Evolutionary conservation across 2,797 vertebrate species (phyloP).

Genomic region (Onychomys arenicola): DNA sequence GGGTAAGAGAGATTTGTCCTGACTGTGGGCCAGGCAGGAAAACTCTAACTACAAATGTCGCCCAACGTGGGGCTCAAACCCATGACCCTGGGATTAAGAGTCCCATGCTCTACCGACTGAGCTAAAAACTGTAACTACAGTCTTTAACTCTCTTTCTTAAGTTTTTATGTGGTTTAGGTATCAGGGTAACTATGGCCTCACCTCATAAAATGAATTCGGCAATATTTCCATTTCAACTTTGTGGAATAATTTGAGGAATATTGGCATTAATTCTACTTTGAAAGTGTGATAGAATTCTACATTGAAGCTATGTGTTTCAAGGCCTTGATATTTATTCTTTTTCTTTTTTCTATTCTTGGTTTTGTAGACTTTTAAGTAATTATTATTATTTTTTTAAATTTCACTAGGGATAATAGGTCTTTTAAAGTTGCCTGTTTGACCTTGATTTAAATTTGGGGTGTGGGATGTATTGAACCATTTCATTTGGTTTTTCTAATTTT

Average conservation of each 20-base stretch:
- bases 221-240: not conserved
- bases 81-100: no score
- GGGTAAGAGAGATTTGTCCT: no score
- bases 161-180: not conserved
- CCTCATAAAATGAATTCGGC: not conserved
- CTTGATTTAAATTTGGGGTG: not conserved
- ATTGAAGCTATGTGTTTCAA: not conserved
- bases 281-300: not conserved
- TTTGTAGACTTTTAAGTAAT: not conserved
- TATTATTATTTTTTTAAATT: no score
- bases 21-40: no score
- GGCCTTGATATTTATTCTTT: not conserved
- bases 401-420: not conserved
- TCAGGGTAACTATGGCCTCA: not conserved
- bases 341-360: not conserved
- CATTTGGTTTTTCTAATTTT: not conserved
- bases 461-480: not conserved
- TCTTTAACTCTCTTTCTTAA: not conserved
- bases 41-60: no score
- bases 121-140: no score
- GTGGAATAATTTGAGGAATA: not conserved
- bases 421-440: not conserved
- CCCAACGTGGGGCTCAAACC: no score
- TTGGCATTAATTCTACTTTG: not conserved
- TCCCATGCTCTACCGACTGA: no score